A percentile compares a stretch with the other conserved stretches of the same genome.
Evolutionary conservation across 2,888 invertebrate species (phyloP).

Genomic region (Zelleria hepariella): DNA sequence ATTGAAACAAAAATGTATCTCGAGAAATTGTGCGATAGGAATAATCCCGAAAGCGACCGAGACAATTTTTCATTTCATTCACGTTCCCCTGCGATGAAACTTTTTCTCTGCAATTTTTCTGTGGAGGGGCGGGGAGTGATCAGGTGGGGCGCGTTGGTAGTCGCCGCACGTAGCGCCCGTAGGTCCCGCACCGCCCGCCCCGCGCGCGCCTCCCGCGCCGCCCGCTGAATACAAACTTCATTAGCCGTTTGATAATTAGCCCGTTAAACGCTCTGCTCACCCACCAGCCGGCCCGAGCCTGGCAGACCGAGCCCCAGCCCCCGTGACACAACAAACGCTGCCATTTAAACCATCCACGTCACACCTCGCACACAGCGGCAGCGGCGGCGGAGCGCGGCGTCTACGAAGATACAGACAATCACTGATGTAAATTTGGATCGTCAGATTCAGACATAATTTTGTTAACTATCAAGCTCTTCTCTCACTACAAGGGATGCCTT

Average conservation of each 20-base stretch:
- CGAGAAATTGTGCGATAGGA: constrained; percentile 57
- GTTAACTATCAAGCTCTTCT: background rate
- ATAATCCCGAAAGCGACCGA: constrained; percentile 67
- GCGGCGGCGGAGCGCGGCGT: background rate
- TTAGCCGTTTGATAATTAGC: constrained; percentile 73
- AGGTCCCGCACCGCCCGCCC: constrained; percentile 32
- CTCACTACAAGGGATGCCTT: background rate
- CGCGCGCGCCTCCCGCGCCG: constrained; percentile 30
- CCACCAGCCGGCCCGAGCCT: constrained; percentile 40
- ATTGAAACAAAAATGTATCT: constrained; percentile 64
- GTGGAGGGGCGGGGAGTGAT: constrained; percentile 60
- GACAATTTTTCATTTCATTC: constrained; percentile 71
- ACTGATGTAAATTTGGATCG: background rate
- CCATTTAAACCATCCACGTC: background rate
- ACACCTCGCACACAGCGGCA: background rate
- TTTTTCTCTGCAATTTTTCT: constrained; percentile 72
- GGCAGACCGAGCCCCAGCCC: constrained; percentile 20
- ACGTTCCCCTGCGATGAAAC: constrained; percentile 71
- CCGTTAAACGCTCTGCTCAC: constrained; percentile 66
- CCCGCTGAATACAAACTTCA: constrained; percentile 72
- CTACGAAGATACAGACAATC: background rate
- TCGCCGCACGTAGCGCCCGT: constrained; percentile 60
- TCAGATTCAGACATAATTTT: background rate
- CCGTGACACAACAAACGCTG: constrained; percentile 1
- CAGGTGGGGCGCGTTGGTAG: constrained; percentile 66